Conservation (phyloP, 2,888 invertebrate species). For the Cheilosia urbana region DNA sequence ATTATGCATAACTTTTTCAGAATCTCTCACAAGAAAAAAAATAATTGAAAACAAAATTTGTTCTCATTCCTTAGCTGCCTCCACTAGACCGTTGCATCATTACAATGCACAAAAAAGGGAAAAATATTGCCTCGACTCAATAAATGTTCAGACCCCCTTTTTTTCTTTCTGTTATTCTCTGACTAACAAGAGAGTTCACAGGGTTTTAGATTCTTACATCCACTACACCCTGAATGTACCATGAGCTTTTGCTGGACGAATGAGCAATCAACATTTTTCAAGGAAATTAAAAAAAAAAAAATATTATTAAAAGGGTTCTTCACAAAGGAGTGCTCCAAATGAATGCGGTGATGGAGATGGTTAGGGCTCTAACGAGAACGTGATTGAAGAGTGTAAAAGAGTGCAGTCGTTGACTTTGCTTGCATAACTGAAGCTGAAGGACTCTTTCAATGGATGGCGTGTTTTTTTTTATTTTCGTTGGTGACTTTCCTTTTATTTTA, state of each 20-base stretch:
- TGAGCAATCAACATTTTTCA: slow-evolving; percentile 58
- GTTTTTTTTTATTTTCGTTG: neutral
- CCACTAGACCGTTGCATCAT: slow-evolving; percentile 40
- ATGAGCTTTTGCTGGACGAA: slow-evolving; percentile 36
- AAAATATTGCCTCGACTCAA: slow-evolving; percentile 21
- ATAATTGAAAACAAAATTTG: slow-evolving; percentile 19
- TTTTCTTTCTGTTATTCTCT: slow-evolving; percentile 37
- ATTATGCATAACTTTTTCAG: slow-evolving; percentile 39
- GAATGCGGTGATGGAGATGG: slow-evolving; percentile 36
- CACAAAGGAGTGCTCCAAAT: slow-evolving; percentile 55
- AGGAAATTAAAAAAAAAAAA: slow-evolving; percentile 8
- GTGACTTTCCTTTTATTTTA: too few species aligned
- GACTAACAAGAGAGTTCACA: slow-evolving; percentile 22
- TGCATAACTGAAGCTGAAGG: slow-evolving; percentile 40
- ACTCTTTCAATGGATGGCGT: neutral
- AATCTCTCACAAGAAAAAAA: slow-evolving; percentile 17
- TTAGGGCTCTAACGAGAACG: slow-evolving; percentile 18
- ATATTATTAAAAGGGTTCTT: slow-evolving; percentile 2
- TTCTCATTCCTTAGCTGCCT: slow-evolving; percentile 34
- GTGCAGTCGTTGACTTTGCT: slow-evolving; percentile 21
- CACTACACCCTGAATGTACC: slow-evolving; percentile 39
- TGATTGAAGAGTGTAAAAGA: slow-evolving; percentile 57
- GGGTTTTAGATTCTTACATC: slow-evolving; percentile 29
- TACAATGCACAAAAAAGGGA: slow-evolving; percentile 11
- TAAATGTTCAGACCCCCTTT: slow-evolving; percentile 15